Base-by-base conservation (phyloP, 1,140 invertebrate species). In the Aphaenogaster floridana region DNA sequence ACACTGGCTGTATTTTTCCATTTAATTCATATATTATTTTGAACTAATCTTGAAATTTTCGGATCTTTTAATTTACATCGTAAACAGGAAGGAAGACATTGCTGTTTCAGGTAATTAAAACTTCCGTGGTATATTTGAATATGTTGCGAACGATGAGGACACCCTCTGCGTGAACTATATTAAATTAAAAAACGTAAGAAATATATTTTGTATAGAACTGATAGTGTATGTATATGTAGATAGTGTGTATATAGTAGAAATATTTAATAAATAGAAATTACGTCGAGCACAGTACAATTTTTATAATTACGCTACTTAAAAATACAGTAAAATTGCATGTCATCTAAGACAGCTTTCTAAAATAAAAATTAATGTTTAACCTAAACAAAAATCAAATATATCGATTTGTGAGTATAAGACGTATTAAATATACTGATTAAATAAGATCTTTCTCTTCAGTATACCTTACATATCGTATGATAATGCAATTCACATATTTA, bases 121-220 rank as follows among this genome's bases (percentile, higher is more conserved):
- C 86, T 64, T 69, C 88, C 5, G 15, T 89, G 28, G 42, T 71
- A 54, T 90, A 88, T 90, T 79, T 91, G 13, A 91, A 90, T 81
- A 63, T 88, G 45, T 50, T 88, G 2, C 50, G 81, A 78, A 86
- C 86, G n/a, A 54, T 88, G 54, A 77, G 42, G 28, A 72, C 45
- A 39, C 1, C 52, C 3, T 42, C 48, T 28, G 21, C 39, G 17
- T 81, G 15, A 80, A 50, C 6, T 21, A 80, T 52, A 34, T 52
- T 80, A 59, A 71, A 71, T 45, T 50, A 48, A 0, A 61, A 52
- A 81, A 57, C 0, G 8, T 34, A 28, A 42, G 45, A 66, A 66
- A 15, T 77, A 77, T 61, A 45, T 61, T 78, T 63, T 63, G 5
- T 66, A 79, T 66, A 79, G 5, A 69, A 45, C 11, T 28, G 11